phyloP scores from a whole-genome alignment of 1,140 invertebrate species.

The Bombus picipes region DNA sequence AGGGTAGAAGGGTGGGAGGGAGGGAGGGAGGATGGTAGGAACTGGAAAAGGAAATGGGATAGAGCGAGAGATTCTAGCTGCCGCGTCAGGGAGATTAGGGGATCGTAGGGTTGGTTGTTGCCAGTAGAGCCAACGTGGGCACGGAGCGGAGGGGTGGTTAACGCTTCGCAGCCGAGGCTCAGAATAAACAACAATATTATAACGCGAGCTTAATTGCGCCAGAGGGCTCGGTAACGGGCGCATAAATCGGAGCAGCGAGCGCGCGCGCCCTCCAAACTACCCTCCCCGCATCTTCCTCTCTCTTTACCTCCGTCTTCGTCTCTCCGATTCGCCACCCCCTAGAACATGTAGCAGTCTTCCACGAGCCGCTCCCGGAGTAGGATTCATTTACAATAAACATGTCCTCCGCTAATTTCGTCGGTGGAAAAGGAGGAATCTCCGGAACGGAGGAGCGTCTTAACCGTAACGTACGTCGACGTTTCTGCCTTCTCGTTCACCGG shows the following conservation, averaged over 20 bases:
- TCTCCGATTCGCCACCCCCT: conserved; percentile 47
- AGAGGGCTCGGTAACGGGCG: conserved; percentile 79
- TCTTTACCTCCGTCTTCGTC: conserved; percentile 46
- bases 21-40: neutral
- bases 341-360: conserved; percentile 62
- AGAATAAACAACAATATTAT: conserved; percentile 82
- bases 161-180: conserved; percentile 75
- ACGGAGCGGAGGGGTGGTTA: conserved; percentile 72
- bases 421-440: conserved; percentile 71
- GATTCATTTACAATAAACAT: conserved; percentile 83
- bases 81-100: conserved; percentile 78
- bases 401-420: conserved; percentile 79
- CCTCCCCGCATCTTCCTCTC: conserved; percentile 43
- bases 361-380: conserved; percentile 67
- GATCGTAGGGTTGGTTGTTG: conserved; percentile 65
- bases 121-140: conserved; percentile 48
- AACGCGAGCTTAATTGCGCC: conserved; percentile 82
- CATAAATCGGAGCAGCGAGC: conserved; percentile 77
- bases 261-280: conserved; percentile 68
- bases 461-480: conserved; percentile 66
- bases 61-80: conserved; percentile 65
- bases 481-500: conserved; percentile 53
- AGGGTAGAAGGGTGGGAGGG: neutral
- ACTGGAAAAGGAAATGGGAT: conserved; percentile 37
- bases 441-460: conserved; percentile 65